phyloP scores from a whole-genome alignment of 2,797 vertebrate genomes.

The Cyclopterus lumpus region DNA sequence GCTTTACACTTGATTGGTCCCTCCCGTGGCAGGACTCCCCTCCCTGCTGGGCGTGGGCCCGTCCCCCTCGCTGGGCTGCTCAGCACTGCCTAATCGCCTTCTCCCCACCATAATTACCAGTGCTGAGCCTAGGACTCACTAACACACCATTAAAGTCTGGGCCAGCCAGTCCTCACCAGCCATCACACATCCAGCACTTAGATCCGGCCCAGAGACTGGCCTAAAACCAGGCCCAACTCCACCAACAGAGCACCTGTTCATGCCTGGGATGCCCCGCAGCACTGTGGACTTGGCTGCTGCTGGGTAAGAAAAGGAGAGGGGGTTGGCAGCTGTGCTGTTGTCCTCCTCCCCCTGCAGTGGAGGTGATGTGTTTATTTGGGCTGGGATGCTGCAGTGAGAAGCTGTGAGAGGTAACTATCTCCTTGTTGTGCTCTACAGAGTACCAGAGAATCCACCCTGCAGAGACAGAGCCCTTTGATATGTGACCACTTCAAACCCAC shows the following conservation, averaged over 20 bases:
- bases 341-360: constrained; percentile 68
- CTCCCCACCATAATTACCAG: constrained; percentile 92
- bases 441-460: constrained; percentile 78
- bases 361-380: constrained; percentile 85
- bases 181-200: constrained; percentile 66
- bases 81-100: constrained; percentile 92
- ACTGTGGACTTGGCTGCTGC: constrained; percentile 72
- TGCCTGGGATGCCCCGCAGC: constrained; percentile 73
- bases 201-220: constrained; percentile 61
- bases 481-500: constrained; percentile 78
- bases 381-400: constrained; percentile 69
- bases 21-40: constrained; percentile 90
- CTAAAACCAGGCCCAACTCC: constrained; percentile 59
- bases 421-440: constrained; percentile 73
- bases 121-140: constrained; percentile 79
- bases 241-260: constrained; percentile 73
- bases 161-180: constrained; percentile 66
- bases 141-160: constrained; percentile 76
- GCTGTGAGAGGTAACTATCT: constrained; percentile 77
- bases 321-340: constrained; percentile 71
- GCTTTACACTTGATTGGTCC: constrained; percentile 99
- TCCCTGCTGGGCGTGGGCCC: constrained; percentile 91
- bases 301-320: constrained; percentile 53
- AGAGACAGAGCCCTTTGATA: constrained; percentile 80
- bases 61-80: constrained; percentile 90